Percentiles rank a stretch among this genome's conserved stretches.
Conservation (phyloP, 2,797 vertebrate genomes). For the Tadarida brasiliensis region DNA sequence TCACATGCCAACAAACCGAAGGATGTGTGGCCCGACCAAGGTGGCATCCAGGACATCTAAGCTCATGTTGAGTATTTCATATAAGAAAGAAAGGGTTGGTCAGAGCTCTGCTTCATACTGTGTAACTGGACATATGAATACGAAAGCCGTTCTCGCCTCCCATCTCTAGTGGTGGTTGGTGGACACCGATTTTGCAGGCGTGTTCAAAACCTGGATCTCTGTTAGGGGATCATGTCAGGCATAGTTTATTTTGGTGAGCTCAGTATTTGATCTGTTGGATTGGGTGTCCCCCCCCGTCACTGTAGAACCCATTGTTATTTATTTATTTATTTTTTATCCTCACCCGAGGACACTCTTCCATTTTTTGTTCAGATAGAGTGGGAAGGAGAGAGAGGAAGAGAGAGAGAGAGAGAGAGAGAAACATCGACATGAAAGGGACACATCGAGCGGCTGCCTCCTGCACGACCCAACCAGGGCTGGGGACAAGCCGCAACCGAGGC, state of each 20-base stretch:
- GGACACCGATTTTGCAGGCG: not conserved
- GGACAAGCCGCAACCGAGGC: no score
- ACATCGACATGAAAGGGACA: no score
- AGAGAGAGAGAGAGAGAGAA: no score
- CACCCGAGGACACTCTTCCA: no score
- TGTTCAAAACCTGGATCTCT: not conserved
- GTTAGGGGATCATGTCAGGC: not conserved
- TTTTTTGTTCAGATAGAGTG: no score
- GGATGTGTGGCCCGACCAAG: not conserved
- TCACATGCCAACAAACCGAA: not conserved
- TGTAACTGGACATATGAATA: not conserved
- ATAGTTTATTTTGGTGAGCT: not conserved
- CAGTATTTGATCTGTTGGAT: not conserved
- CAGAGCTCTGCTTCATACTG: not conserved
- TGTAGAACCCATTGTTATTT: not conserved
- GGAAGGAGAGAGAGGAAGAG: no score
- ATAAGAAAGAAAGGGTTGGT: not conserved
- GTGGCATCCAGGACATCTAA: not conserved
- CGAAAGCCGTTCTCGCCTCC: not conserved
- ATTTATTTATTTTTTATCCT: no score
- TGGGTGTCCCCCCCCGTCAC: not conserved
- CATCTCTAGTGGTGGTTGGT: not conserved
- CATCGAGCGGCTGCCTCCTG: no score
- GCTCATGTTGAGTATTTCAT: not conserved
- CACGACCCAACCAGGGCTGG: no score